Evolutionary conservation across 2,888 invertebrate genomes (phyloP).

Genomic region (Ochropacha duplaris): DNA sequence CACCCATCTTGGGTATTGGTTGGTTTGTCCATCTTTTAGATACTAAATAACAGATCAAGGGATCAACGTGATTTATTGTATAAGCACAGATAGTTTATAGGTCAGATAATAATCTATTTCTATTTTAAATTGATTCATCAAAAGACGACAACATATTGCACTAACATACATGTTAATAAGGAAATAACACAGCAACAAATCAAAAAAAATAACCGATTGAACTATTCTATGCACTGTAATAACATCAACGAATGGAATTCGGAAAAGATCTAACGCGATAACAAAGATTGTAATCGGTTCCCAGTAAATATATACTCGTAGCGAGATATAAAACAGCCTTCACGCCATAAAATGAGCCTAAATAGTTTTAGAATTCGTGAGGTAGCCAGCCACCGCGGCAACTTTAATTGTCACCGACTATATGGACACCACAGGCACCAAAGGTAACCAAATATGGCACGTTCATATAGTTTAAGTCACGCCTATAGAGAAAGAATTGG

Average conservation of each 20-base stretch:
- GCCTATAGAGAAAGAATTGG: conserved; percentile 28
- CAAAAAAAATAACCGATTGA: too few species aligned
- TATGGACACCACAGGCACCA: conserved; percentile 35
- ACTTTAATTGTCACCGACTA: conserved; percentile 60
- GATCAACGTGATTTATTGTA: too few species aligned
- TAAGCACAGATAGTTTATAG: too few species aligned
- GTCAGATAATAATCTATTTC: too few species aligned
- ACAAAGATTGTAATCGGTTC: neutral
- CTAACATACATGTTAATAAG: too few species aligned
- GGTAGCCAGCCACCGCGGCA: conserved; percentile 25
- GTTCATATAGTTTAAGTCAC: conserved; percentile 41
- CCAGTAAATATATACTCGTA: neutral
- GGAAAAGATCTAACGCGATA: neutral
- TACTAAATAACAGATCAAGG: too few species aligned
- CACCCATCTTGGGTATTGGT: too few species aligned
- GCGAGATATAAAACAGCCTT: conserved; percentile 4
- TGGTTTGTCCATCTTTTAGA: too few species aligned
- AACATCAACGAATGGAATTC: neutral
- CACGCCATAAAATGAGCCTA: conserved; percentile 8
- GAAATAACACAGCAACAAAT: too few species aligned
- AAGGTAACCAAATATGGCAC: conserved; percentile 44
- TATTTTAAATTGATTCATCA: too few species aligned
- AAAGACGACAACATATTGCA: too few species aligned
- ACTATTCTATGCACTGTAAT: too few species aligned
- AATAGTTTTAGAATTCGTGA: conserved; percentile 58